Evolutionary conservation across 2,797 vertebrate genomes (phyloP), one percentile per base, ranked within the genome.

Genomic region (Enteromius paludinosus): DNA sequence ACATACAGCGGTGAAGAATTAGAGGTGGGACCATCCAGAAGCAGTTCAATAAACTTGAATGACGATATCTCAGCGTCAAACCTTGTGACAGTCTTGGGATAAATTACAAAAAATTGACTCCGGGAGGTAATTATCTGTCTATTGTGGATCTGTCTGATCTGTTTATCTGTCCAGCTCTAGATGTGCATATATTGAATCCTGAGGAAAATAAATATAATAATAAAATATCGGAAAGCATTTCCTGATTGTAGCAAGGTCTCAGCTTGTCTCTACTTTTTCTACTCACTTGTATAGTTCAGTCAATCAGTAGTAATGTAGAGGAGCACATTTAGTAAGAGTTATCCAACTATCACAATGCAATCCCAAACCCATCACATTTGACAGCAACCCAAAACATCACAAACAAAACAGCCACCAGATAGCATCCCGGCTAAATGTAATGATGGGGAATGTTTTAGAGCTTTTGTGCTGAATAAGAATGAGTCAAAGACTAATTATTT

Each of bases 401-500:
- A 59, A 23, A 43, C 38, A 65, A 49, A 68, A 35, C 65, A 41
- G 23, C 4, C 76, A 69, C 28, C 35, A 72, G 52, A 70, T 41
- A 61, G 12, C 47, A 77, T 56, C 66, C 69, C 43, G 73, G 23
- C 23, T 33, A 68, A 52, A 74, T 59, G 49, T 75, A 87, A 83
- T 84, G 23, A 81, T 49, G 71, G 33, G 52, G 56, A 70, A 81
- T 68, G 70, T 79, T 83, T 78, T 23, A 30, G 49, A 78, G 72
- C 80, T 82, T 28, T 76, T 79, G 69, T 18, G 45, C 33, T 66
- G 70, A 85, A 86, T 78, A 81, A 83, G 38, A 85, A 78, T 84
- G 83, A 85, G 83, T 85, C 38, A 72, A 86, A 81, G 23, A 74
- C 78, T 81, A 85, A 84, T 85, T 72, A 64, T 84, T 73, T 71